A percentile compares a stretch with the other conserved stretches of the same genome.
Conservation (phyloP, 64 coral and sea anemone species). For the Anthopleura sola region DNA sequence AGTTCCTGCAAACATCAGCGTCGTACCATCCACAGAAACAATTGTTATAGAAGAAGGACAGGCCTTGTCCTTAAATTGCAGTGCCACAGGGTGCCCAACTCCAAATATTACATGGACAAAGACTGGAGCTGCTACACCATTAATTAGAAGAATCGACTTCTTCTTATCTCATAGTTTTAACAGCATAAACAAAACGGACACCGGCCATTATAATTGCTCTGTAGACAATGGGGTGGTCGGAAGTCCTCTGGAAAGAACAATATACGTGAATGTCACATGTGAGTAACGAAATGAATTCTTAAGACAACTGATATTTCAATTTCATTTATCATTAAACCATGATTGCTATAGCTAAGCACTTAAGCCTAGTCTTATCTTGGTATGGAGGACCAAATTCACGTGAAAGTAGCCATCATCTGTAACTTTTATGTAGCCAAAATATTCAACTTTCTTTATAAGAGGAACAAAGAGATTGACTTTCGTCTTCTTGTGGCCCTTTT, state of each 20-base stretch:
- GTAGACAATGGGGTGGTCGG: background rate
- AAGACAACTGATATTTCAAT: too few relatives aligned
- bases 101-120: slow-evolving; percentile 27
- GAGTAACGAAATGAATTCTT: background rate
- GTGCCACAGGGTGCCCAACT: slow-evolving; percentile 7
- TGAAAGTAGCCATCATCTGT: too few relatives aligned
- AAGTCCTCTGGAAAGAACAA: background rate
- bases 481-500: too few relatives aligned
- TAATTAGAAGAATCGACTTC: background rate
- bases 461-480: too few relatives aligned
- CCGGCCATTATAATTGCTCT: background rate
- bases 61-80: background rate
- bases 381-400: too few relatives aligned
- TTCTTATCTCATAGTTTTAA: background rate
- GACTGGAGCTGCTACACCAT: background rate
- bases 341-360: too few relatives aligned
- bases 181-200: background rate
- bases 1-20: background rate
- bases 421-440: too few relatives aligned
- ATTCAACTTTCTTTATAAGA: too few relatives aligned
- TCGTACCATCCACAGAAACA: background rate
- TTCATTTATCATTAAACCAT: too few relatives aligned
- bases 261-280: slow-evolving; percentile 14
- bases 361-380: too few relatives aligned
- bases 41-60: background rate